Conservation (phyloP, 1,140 invertebrate genomes). For the Nomia melanderi region DNA sequence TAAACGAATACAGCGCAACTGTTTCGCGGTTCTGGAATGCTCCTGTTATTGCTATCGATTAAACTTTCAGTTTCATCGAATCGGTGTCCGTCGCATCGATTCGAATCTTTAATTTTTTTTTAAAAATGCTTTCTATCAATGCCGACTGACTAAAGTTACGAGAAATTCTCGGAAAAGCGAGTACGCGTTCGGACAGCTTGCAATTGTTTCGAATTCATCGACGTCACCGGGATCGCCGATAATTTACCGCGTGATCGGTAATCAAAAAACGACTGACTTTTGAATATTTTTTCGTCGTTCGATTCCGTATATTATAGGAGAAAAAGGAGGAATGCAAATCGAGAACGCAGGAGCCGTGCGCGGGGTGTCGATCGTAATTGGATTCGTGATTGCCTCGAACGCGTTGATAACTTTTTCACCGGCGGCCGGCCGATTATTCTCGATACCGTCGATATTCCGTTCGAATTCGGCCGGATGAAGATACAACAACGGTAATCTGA, state of each 20-base stretch:
- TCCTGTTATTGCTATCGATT: too few relatives aligned
- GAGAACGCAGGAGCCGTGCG: background rate
- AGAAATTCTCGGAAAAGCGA: too few relatives aligned
- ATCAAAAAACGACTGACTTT: background rate
- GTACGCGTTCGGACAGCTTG: too few relatives aligned
- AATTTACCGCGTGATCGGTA: background rate
- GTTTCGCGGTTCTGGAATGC: too few relatives aligned
- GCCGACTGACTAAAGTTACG: too few relatives aligned
- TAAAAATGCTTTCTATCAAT: too few relatives aligned
- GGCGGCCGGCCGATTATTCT: slow-evolving; percentile 12
- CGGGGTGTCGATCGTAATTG: slow-evolving; percentile 43
- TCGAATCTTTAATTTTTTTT: too few relatives aligned
- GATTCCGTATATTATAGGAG: background rate
- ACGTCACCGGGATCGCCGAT: too few relatives aligned
- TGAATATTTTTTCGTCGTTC: background rate
- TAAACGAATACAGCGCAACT: too few relatives aligned
- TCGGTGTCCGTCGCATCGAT: too few relatives aligned
- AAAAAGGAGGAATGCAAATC: background rate
- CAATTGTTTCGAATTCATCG: too few relatives aligned
- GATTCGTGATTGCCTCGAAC: slow-evolving; percentile 28
- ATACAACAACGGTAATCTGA: slow-evolving; percentile 11
- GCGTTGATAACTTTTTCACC: slow-evolving; percentile 33
- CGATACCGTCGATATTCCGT: slow-evolving; percentile 11
- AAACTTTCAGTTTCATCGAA: too few relatives aligned
- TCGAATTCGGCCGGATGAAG: slow-evolving; percentile 12